Percentiles rank a stretch among this genome's conserved stretches.
Evolutionary conservation across 2,797 vertebrate genomes (phyloP).

Genomic region (Darevskia nairensis): DNA sequence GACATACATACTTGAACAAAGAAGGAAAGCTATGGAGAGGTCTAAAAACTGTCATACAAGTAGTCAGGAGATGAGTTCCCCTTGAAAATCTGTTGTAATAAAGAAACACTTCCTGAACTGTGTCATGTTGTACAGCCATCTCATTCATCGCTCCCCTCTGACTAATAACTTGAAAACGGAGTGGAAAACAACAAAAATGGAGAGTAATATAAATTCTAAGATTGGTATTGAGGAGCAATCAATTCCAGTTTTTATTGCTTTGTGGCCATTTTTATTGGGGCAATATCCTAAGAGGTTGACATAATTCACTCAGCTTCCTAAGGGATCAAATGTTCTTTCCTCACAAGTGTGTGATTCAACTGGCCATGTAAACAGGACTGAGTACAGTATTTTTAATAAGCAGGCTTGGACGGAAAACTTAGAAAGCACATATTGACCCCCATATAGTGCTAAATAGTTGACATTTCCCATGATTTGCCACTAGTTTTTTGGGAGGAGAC

Average conservation of each 20-base stretch:
- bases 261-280: not conserved
- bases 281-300: not conserved
- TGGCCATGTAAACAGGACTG: not conserved
- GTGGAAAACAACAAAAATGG: slow-evolving; percentile 2
- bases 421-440: not conserved
- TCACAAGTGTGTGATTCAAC: not conserved
- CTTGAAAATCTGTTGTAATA: not conserved
- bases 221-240: slow-evolving; percentile 5
- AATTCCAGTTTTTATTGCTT: not conserved
- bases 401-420: not conserved
- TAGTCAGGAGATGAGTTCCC: not conserved
- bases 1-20: not conserved
- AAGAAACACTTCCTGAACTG: not conserved
- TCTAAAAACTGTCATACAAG: not conserved
- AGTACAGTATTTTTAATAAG: not conserved
- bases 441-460: not conserved
- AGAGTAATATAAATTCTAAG: not conserved
- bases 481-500: not conserved
- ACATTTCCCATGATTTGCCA: not conserved
- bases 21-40: not conserved
- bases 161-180: not conserved
- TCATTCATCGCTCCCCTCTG: slow-evolving; percentile 11
- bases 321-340: not conserved
- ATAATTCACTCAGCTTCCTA: not conserved
- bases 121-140: not conserved